Evolutionary conservation across 2,797 vertebrate genomes (phyloP), one percentile per base, ranked within the genome.

Genomic region (Todus mexicanus): DNA sequence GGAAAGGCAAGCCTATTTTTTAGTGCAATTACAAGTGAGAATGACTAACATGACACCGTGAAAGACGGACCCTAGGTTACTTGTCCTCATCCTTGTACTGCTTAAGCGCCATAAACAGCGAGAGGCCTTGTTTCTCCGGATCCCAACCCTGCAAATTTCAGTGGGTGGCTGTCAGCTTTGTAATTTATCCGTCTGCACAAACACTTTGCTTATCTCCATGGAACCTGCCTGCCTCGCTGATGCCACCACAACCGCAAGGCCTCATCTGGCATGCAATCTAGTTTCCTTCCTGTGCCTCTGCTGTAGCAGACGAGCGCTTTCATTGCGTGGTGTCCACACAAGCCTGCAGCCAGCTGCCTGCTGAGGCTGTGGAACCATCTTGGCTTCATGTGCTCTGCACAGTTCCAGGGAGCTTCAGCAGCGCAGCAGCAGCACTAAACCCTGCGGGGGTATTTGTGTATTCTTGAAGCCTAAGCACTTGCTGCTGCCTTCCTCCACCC

Each of bases 171-270:
- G 37, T 8, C 53, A 53, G 35, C 42, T 57, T n/a, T 72, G 79
- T 12, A 19, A 29, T 74, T 83, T 77, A 43, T 84, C 68, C 63
- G 33, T 51, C 48, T 77, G 2, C 2, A 3, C 54, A 71, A 70
- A 40, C 47, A 25, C 29, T 74, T 53, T 68, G 47, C 42, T 85
- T 72, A 60, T 87, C 21, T 1, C 22, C 4, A 2, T 66, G 56
- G 87, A 57, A 35, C 13, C 50, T 50, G 74, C 57, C 81, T 57
- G 60, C 60, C 35, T 26, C 11, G 42, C 45, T 31, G 37, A 16
- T 0, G 1, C 38, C 2, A 2, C 65, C n/a, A 2, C 0, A 1
- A 47, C 87, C 76, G 3, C 91, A 63, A 48, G 70, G 4, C 14
- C 15, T 8, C 37, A 76, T 80, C 82, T 66, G 4, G 38, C 59